phyloP scores from a whole-genome alignment of 2,888 invertebrate species.

The Aporophyla lueneburgensis region DNA sequence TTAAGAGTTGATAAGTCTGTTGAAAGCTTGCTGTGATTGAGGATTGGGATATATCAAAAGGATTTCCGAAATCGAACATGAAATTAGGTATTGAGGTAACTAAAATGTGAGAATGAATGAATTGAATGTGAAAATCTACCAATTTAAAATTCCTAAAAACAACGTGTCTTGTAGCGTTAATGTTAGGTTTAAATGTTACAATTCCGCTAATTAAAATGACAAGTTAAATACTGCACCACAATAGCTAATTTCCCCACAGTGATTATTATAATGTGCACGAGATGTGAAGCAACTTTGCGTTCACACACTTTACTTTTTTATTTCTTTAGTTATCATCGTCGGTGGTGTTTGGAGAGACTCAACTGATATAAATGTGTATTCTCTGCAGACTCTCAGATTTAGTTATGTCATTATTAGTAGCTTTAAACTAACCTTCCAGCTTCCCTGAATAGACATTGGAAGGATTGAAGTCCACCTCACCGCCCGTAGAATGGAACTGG shows the following conservation, averaged over 20 bases:
- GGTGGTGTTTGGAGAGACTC: neutral
- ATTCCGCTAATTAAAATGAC: conserved; percentile 25
- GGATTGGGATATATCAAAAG: neutral
- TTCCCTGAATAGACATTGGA: conserved; percentile 94
- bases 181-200: conserved; percentile 30
- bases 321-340: conserved; percentile 10
- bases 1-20: conserved; percentile 30
- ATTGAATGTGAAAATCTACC: neutral
- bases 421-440: conserved; percentile 92
- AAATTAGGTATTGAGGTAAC: neutral
- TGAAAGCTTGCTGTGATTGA: conserved; percentile 20
- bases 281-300: conserved; percentile 39
- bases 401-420: neutral
- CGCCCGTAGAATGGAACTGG: conserved; percentile 94
- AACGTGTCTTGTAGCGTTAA: conserved; percentile 1
- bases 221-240: conserved; percentile 41
- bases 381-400: neutral
- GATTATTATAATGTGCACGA: conserved; percentile 52
- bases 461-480: conserved; percentile 93
- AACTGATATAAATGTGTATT: neutral
- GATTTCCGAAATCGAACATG: neutral
- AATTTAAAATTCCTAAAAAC: neutral
- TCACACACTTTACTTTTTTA: conserved; percentile 46
- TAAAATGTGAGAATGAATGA: too few species aligned
- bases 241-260: conserved; percentile 45